Conservation (phyloP, 2,113 vertebrate genomes). For the Rynchops niger region DNA sequence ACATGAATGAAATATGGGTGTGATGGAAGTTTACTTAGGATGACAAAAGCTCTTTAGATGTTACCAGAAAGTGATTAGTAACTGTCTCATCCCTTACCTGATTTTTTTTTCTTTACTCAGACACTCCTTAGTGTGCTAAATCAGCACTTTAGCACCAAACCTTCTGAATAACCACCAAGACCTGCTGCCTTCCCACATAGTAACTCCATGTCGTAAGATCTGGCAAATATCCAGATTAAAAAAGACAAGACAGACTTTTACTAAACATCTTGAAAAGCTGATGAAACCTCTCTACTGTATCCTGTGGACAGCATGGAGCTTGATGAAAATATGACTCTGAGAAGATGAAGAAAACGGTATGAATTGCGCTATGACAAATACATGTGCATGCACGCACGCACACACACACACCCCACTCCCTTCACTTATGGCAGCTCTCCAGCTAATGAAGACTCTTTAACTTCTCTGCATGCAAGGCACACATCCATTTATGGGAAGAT, state of each 20-base stretch:
- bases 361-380: not conserved
- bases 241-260: not conserved
- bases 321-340: not conserved
- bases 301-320: not conserved
- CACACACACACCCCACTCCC: not conserved
- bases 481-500: not conserved
- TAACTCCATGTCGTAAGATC: not conserved
- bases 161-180: not conserved
- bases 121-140: conserved; percentile 27
- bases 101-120: conserved; percentile 12
- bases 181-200: not conserved
- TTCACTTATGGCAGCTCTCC: not conserved
- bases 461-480: not conserved
- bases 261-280: not conserved
- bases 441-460: not conserved
- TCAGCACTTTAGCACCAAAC: conserved; percentile 30
- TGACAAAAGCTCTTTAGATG: not conserved
- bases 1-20: not conserved
- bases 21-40: not conserved
- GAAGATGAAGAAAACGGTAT: not conserved
- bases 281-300: not conserved
- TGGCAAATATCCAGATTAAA: not conserved
- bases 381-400: not conserved
- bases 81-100: not conserved
- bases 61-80: conserved; percentile 24